These are phyloP conservation scores for Bombus picipes DNA, from an alignment of 1,140 invertebrate genomes.

Conservation along the genomic window DNA sequence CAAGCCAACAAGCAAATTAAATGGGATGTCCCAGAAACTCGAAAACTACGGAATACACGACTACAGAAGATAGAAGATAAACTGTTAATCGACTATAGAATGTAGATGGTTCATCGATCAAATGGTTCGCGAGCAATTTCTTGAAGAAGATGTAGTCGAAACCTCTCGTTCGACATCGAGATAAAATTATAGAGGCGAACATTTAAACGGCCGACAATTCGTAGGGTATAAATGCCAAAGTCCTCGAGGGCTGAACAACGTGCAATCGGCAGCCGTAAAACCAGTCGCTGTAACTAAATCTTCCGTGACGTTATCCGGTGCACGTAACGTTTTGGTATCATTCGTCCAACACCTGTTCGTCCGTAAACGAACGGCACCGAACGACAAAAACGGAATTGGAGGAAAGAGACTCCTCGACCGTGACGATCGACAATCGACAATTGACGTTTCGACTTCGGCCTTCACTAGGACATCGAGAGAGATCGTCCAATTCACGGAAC, in stretches of 20 bases:
- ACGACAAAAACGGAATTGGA: constrained; percentile 65
- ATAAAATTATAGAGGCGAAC: neutral
- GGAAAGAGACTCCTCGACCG: constrained; percentile 44
- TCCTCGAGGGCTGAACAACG: neutral
- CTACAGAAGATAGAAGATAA: neutral
- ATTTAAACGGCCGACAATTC: neutral
- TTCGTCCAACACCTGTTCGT: constrained; percentile 59
- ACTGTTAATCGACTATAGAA: neutral
- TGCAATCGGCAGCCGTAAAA: neutral
- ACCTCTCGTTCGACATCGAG: neutral
- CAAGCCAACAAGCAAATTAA: neutral
- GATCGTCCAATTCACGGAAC: neutral
- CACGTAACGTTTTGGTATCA: constrained; percentile 47
- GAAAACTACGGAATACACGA: neutral
- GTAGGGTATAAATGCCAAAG: neutral
- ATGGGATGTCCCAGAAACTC: neutral
- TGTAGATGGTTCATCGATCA: neutral
- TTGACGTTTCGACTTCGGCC: constrained; percentile 50
- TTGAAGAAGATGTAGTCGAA: neutral
- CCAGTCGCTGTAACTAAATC: constrained; percentile 29
- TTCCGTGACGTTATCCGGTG: constrained; percentile 33
- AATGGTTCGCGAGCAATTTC: neutral
- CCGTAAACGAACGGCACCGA: constrained; percentile 52
- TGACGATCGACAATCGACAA: constrained; percentile 38
- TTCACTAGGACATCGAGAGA: constrained; percentile 54